Conservation (phyloP, 2,888 invertebrate genomes). For the Limnephilus rhombicus region DNA sequence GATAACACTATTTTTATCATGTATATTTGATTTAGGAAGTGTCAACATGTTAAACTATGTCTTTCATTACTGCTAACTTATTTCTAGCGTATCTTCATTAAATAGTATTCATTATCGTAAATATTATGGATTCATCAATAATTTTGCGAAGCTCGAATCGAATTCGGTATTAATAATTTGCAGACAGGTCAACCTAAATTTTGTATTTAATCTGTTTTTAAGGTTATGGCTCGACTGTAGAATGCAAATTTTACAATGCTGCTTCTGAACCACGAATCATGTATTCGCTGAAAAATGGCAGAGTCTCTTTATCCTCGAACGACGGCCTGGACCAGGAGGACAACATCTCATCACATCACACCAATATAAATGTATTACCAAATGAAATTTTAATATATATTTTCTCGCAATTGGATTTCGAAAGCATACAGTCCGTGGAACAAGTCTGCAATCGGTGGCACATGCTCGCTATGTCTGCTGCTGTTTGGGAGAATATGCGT, state of each 20-base stretch:
- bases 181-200: background rate
- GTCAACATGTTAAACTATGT: background rate
- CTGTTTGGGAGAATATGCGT: conserved; percentile 77
- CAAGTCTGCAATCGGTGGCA: conserved; percentile 77
- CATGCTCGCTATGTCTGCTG: conserved; percentile 75
- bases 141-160: background rate
- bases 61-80: background rate
- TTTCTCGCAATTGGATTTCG: conserved; percentile 78
- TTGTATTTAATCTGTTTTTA: conserved; percentile 30
- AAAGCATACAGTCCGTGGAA: conserved; percentile 75
- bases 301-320: background rate
- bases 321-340: background rate
- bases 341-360: conserved; percentile 44
- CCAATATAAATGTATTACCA: conserved; percentile 76
- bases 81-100: background rate
- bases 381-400: conserved; percentile 77
- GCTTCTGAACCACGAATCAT: conserved; percentile 37
- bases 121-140: background rate
- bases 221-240: conserved; percentile 35
- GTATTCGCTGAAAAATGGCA: conserved; percentile 49
- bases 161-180: background rate
- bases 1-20: background rate
- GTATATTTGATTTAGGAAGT: background rate
- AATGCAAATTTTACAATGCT: conserved; percentile 30
- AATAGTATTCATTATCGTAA: background rate